Percentiles rank a stretch among this genome's conserved stretches.
Conservation (phyloP, 2,888 invertebrate genomes). For the Orthosia incerta region DNA sequence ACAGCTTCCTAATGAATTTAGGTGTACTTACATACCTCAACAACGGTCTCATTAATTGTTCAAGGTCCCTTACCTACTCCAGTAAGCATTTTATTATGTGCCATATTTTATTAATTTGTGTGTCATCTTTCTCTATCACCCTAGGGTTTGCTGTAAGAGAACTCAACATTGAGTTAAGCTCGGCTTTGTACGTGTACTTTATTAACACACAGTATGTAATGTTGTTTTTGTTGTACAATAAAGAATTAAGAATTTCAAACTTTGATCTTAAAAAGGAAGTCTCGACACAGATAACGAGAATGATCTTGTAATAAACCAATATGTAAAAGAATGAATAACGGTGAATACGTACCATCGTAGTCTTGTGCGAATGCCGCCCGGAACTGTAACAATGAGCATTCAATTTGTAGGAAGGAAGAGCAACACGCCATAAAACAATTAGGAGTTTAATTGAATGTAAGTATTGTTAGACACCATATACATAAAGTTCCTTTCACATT, state of each 20-base stretch:
- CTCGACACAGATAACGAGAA: conserved; percentile 34
- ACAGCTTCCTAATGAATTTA: not conserved
- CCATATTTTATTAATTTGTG: not conserved
- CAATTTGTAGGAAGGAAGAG: conserved; percentile 78
- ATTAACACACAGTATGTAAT: too few species aligned
- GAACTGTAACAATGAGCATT: conserved; percentile 89
- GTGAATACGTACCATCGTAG: conserved; percentile 87
- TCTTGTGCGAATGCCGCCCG: conserved; percentile 86
- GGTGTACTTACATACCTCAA: not conserved
- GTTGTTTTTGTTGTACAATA: too few species aligned
- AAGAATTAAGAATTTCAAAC: too few species aligned
- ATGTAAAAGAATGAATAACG: conserved; percentile 57
- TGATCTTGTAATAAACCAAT: conserved; percentile 23
- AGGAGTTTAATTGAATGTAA: conserved; percentile 74
- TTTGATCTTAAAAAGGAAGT: conserved; percentile 31
- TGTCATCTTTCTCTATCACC: too few species aligned
- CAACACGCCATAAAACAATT: conserved; percentile 78
- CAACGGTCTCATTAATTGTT: not conserved
- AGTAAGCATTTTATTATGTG: not conserved
- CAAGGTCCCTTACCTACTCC: not conserved
- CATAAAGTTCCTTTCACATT: conserved; percentile 67
- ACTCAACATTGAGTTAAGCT: too few species aligned
- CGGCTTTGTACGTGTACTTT: too few species aligned
- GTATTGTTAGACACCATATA: conserved; percentile 71
- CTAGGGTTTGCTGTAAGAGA: too few species aligned